Evolutionary conservation across 2,888 invertebrate genomes (phyloP), one percentile per base, ranked within the genome.

Genomic region (Idaea straminata): DNA sequence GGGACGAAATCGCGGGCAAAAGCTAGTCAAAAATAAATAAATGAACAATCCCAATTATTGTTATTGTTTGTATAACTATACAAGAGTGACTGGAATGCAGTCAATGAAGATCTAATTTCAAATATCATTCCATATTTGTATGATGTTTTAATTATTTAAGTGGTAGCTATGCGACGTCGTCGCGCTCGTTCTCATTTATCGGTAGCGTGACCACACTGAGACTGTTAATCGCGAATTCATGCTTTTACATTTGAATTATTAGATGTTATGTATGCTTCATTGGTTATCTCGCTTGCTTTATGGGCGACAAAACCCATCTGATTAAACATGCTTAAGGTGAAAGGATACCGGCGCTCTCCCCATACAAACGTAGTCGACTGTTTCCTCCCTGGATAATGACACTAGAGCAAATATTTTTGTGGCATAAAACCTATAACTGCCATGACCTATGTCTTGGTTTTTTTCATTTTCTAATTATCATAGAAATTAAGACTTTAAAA

Each of bases 141-240:
- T 76, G 79, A 62, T 68, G 73, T 77, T 77, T 87, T 88, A 88
- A 89, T 90, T 88, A 89, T 78, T 87, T 80, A 87, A 89, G 85
- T 89, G 84, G 16, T 16, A 47, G 83, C 73, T 74, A 77, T 73
- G 81, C 47, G 4, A 7, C 10, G 2, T 25, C 25, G 25, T 47
- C 47, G 47, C 76, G 72, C 25, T 78, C 76, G 80, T 75, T 83
- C 81, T 80, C 79, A 77, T 79, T 81, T 76, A 76, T 79, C 74
- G 76, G 80, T 85, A 79, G 85, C 84, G 81, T 87, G 86, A 79
- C 76, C 72, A 76, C 75, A 75, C 66, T 69, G 60, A 75, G 82
- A 82, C 81, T 79, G 79, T 75, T 78, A 76, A 78, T 75, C 80
- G 79, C 77, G 67, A 81, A 81, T 81, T 77, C 77, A 80, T 77